Conservation (phyloP, 2,797 vertebrate species). For the Syngnathus acus region DNA sequence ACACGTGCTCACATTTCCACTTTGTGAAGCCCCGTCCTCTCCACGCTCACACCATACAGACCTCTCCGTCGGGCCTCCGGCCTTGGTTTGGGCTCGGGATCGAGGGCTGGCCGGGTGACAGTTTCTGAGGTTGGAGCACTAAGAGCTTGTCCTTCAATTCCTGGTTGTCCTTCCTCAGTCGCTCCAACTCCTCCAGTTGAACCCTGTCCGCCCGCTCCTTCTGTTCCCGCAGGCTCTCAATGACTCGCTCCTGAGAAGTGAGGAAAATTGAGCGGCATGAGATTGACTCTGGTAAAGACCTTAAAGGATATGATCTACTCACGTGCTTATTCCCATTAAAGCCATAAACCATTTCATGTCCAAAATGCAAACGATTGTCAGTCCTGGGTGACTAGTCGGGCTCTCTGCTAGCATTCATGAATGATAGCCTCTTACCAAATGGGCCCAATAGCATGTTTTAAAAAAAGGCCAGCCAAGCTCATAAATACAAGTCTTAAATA, state of each 20-base stretch:
- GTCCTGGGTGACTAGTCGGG: constrained; percentile 9
- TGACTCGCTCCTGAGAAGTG: constrained; percentile 83
- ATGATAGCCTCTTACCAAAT: constrained; percentile 14
- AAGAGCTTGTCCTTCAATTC: constrained; percentile 86
- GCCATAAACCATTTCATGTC: constrained; percentile 14
- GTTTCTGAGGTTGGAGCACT: constrained; percentile 75
- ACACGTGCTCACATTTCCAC: constrained; percentile 1
- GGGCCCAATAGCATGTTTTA: constrained; percentile 15
- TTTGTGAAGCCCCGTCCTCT: neutral
- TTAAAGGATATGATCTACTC: constrained; percentile 2
- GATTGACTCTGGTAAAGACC: constrained; percentile 5
- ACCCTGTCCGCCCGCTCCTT: constrained; percentile 84
- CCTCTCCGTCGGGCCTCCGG: constrained; percentile 79
- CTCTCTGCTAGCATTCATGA: constrained; percentile 29
- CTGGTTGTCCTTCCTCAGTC: constrained; percentile 89
- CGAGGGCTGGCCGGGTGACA: constrained; percentile 31
- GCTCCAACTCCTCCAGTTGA: constrained; percentile 83
- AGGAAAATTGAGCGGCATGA: neutral
- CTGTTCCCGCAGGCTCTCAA: constrained; percentile 89
- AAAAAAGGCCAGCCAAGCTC: constrained; percentile 43
- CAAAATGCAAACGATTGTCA: constrained; percentile 12
- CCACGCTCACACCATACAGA: constrained; percentile 53
- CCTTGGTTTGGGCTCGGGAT: constrained; percentile 29
- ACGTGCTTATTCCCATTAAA: neutral
- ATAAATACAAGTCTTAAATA: constrained; percentile 57